A percentile compares a stretch with the other conserved stretches of the same genome.
phyloP scores from a whole-genome alignment of 2,113 vertebrate genomes.

The Prinia subflava region DNA sequence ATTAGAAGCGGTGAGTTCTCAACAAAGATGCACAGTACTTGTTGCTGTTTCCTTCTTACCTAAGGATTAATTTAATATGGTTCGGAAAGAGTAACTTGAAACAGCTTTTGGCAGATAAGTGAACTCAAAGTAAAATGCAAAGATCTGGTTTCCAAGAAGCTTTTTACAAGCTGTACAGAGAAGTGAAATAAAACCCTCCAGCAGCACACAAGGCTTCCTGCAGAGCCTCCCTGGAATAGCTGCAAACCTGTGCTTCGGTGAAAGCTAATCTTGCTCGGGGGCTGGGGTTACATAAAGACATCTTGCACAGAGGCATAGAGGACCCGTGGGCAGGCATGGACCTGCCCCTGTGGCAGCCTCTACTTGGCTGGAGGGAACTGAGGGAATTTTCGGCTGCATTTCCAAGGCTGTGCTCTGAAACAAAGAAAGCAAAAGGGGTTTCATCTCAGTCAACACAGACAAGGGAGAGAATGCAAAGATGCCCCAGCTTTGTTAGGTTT shows the following conservation, averaged over 20 bases:
- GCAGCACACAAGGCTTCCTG: neutral
- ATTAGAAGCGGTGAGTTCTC: neutral
- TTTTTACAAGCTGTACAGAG: neutral
- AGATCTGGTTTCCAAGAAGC: constrained; percentile 41
- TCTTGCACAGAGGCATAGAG: neutral
- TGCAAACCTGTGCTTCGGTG: neutral
- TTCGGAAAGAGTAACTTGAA: constrained; percentile 39
- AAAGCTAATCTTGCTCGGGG: neutral
- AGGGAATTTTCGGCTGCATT: neutral
- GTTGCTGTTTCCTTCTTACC: neutral
- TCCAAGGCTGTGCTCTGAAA: neutral
- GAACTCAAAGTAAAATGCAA: neutral
- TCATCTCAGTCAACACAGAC: neutral
- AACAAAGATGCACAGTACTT: neutral
- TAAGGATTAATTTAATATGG: neutral
- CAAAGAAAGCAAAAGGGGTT: neutral
- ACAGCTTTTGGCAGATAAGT: neutral
- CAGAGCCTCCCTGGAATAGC: neutral
- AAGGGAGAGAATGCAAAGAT: neutral
- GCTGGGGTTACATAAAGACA: neutral
- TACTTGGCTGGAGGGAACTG: neutral
- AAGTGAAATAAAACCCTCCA: neutral
- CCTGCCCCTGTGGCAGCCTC: neutral
- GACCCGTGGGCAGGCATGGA: neutral
- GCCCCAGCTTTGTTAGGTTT: neutral